Base-by-base conservation (phyloP, 1,140 invertebrate genomes). In the Eupristina koningsbergeri region DNA sequence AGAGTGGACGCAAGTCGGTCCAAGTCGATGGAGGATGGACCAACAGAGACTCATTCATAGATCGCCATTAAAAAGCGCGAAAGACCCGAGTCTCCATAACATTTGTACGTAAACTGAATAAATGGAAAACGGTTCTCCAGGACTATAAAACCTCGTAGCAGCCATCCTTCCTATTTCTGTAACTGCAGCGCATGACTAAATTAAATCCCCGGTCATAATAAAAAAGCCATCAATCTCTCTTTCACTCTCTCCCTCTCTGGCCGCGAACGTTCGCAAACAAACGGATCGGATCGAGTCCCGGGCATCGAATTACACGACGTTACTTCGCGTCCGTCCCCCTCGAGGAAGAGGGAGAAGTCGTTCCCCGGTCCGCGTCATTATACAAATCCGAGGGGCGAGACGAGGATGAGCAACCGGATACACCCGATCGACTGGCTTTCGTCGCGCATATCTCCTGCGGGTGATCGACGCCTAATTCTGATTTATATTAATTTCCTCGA, bases 151-250 rank as follows among this genome's bases (percentile, higher is more conserved):
- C 39, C 67, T 1, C 11, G 9, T n/a, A n/a, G 5, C 17, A 39
- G 67, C 39, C 5, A 71, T 71, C 67, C 39, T 71, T 45, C 67
- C 67, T 71, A 41, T 41, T 41, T 8, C 5, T 71, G 39, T 41
- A 71, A 41, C 39, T 29, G 41, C 63, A 31, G 61, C 41, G 36
- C 22, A 63, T 53, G 63, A 80, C 79, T 80, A 80, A 82, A 82
- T 76, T 63, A 67, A 83, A 78, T 83, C 74, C 31, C 41, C 63
- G 81, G 45, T 34, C 31, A 61, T 78, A 77, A 78, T 83, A 78
- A 83, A 83, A 83, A 83, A 78, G 61, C 75, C 81, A 83, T 83
- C 74, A 83, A 83, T 83, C 81, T 78, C 73, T 53, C 73, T 81
- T 75, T 45, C 36, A 29, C 53, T 53, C 63, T 34, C 29, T 0